Evolutionary conservation across 1,140 invertebrate species (phyloP), one percentile per base, ranked within the genome.

Genomic region (Monomorium pharaonis): DNA sequence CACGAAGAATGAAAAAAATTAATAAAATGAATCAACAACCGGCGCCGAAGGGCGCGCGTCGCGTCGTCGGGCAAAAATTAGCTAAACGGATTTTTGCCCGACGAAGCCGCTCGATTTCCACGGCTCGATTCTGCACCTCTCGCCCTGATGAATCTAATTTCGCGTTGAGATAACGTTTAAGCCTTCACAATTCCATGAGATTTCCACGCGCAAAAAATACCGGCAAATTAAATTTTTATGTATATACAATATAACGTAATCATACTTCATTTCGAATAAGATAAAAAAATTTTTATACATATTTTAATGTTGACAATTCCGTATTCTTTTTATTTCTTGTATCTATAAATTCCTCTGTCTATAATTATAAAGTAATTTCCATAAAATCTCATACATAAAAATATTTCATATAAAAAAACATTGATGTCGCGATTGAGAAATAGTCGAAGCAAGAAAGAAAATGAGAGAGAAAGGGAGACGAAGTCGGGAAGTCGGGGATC

Each of bases 21-120:
- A 92, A 91, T 92, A 91, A 92, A 92, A 92, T 91, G 87, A 91
- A 90, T 91, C 88, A 91, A 91, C 84, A 89, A 90, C 69, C 85
- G 83, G 60, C 86, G 84, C 75, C 83, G 72, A 60, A 60, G 60
- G 80, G 44, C 12, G 63, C 49, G 65, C 69, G 18, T 60, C 69
- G 33, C 60, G 86, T 77, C 81, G 86, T 44, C 69, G 58, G 33
- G 33, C 60, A 89, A 65, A 87, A 92, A 91, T 91, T 90, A 92
- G 72, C 86, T 91, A 88, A 90, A 90, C 90, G 88, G 58, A 92
- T 91, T 91, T 75, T 88, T 91, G 80, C 84, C 54, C 77, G 67
- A 58, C 83, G 58, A 69, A 63, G 56, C 69, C 24, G 65, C 86
- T 84, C 51, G 83, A 85, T 85, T 85, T 85, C 84, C 47, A 85